Evolutionary conservation across 2,113 vertebrate species (phyloP).

Genomic region (Sarotherodon lohbergeri): DNA sequence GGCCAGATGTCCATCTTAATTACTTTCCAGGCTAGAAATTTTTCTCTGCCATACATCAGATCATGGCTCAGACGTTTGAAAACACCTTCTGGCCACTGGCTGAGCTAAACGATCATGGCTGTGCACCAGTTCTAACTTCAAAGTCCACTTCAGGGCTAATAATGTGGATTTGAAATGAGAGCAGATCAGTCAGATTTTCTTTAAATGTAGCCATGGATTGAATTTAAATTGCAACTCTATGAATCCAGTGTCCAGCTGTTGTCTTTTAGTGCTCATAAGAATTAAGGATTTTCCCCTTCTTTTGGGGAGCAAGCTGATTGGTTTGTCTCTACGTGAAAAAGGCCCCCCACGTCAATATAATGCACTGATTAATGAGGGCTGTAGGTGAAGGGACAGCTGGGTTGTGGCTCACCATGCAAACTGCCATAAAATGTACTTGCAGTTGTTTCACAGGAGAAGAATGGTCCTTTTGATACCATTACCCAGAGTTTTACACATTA

Average conservation of each 20-base stretch:
- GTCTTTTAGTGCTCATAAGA: not conserved
- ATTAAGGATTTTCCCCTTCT: not conserved
- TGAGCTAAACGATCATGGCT: constrained; percentile 51
- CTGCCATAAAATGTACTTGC: constrained; percentile 28
- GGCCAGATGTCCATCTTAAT: constrained; percentile 45
- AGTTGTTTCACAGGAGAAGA: constrained; percentile 7
- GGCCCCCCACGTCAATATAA: constrained; percentile 43
- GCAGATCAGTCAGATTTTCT: not conserved
- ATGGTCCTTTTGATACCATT: not conserved
- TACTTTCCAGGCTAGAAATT: not conserved
- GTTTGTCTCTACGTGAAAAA: not conserved
- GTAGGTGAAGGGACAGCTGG: constrained; percentile 46
- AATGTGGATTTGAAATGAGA: not conserved
- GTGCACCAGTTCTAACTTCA: constrained; percentile 33
- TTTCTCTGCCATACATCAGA: constrained; percentile 18
- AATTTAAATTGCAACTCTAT: not conserved
- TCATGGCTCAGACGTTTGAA: not conserved
- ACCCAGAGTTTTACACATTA: not conserved
- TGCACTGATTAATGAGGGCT: constrained; percentile 69
- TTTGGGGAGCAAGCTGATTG: not conserved
- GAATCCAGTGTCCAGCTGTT: not conserved
- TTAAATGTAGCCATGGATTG: not conserved
- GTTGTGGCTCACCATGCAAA: constrained; percentile 41
- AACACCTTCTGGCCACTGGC: not conserved
- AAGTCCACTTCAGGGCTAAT: not conserved